A percentile compares a stretch with the other conserved stretches of the same genome.
Evolutionary conservation across 2,797 vertebrate genomes (phyloP).

Genomic region (Melanotaenia boesemani): DNA sequence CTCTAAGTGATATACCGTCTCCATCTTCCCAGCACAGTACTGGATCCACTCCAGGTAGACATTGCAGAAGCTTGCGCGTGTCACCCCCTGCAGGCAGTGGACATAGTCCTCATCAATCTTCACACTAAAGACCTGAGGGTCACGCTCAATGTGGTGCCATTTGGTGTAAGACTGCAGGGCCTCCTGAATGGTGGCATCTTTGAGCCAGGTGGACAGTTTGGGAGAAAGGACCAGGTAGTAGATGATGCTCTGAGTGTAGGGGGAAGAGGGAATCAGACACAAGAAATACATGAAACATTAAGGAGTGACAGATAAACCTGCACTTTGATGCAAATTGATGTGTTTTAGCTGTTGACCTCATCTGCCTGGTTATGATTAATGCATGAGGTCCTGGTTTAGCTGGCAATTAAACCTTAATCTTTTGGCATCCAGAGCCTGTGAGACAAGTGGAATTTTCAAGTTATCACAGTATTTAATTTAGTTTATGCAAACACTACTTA

Average conservation of each 20-base stretch:
- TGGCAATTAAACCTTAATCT: conserved; percentile 32
- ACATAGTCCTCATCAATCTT: conserved; percentile 98
- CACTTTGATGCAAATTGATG: not conserved
- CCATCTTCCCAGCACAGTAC: conserved; percentile 88
- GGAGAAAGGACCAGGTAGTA: conserved; percentile 93
- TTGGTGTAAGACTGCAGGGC: conserved; percentile 92
- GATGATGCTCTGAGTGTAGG: conserved; percentile 89
- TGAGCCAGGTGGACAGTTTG: conserved; percentile 91
- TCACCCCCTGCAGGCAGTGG: conserved; percentile 95
- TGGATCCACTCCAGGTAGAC: conserved; percentile 98
- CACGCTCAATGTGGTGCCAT: conserved; percentile 97
- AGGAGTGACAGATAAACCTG: not conserved
- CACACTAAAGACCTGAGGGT: conserved; percentile 92
- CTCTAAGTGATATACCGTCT: conserved; percentile 79
- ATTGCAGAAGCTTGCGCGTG: conserved; percentile 95
- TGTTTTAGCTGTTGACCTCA: not conserved
- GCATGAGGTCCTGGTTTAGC: conserved; percentile 6
- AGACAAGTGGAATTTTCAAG: conserved; percentile 22
- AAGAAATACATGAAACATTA: not conserved
- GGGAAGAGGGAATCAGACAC: not conserved
- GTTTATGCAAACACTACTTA: not conserved
- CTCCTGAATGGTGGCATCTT: conserved; percentile 87
- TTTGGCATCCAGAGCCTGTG: conserved; percentile 15
- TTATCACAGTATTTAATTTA: conserved; percentile 9
- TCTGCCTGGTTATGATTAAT: conserved; percentile 33